These are phyloP conservation scores for Drosophila nasuta DNA, from an alignment of 1,140 invertebrate species.

Conservation along the genomic window DNA sequence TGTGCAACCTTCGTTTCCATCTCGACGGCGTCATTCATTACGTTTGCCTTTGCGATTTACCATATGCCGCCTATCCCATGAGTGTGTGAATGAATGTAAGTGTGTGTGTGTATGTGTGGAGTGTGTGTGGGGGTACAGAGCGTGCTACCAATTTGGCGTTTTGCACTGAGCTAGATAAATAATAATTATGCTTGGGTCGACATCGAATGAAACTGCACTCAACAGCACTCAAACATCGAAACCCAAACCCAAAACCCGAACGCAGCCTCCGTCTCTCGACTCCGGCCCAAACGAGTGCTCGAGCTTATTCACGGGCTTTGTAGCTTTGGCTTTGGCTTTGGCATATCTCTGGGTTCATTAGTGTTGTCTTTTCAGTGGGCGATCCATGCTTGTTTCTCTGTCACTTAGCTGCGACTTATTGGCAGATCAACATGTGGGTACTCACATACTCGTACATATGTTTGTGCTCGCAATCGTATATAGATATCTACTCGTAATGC, in stretches of 20 bases:
- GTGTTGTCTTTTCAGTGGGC: conserved; percentile 72
- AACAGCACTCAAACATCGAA: conserved; percentile 5
- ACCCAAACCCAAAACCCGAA: not conserved
- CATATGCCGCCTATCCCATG: conserved; percentile 47
- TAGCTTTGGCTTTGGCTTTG: conserved; percentile 24
- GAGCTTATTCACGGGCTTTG: conserved; percentile 50
- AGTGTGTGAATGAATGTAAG: not conserved
- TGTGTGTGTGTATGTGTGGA: conserved; percentile 24
- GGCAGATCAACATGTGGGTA: conserved; percentile 56
- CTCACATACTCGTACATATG: not conserved
- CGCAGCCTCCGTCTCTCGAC: not conserved
- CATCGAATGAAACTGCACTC: conserved; percentile 38
- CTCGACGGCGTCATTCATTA: conserved; percentile 78
- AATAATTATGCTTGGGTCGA: conserved; percentile 75
- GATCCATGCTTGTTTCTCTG: conserved; percentile 37
- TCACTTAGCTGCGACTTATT: conserved; percentile 76
- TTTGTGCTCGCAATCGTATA: conserved; percentile 9
- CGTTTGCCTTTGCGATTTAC: conserved; percentile 77
- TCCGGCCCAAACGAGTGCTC: conserved; percentile 55
- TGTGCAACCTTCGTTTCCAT: conserved; percentile 70
- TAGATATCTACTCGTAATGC: conserved; percentile 19
- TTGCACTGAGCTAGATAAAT: conserved; percentile 75
- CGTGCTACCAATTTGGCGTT: conserved; percentile 75
- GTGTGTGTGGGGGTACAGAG: conserved; percentile 69
- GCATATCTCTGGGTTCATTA: conserved; percentile 78